A percentile compares a stretch with the other conserved stretches of the same genome.
Evolutionary conservation across 2,113 vertebrate genomes (phyloP).

Genomic region (Eurypyga helias): DNA sequence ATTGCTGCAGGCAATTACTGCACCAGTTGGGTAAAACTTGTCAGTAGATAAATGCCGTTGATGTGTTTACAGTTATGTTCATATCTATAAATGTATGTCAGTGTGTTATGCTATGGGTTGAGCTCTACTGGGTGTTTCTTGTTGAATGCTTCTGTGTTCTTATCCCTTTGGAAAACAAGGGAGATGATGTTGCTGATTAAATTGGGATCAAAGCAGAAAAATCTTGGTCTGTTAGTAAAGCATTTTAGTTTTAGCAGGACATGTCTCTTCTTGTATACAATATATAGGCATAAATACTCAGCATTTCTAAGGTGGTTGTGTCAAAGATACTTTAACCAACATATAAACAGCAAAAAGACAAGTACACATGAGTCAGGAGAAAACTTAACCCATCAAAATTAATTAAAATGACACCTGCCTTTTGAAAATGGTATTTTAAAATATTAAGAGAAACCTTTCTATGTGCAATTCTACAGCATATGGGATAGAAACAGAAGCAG

Average conservation of each 20-base stretch:
- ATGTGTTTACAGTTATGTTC: not conserved
- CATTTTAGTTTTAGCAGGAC: not conserved
- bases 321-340: not conserved
- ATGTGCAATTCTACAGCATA: rapidly evolving
- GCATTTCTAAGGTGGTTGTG: not conserved
- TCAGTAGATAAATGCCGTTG: not conserved
- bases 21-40: not conserved
- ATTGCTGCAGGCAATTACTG: not conserved
- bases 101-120: not conserved
- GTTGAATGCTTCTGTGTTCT: not conserved
- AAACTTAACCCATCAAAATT: not conserved
- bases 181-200: not conserved
- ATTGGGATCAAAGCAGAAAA: not conserved
- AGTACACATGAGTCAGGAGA: not conserved
- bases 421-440: not conserved
- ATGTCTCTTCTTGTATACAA: not conserved
- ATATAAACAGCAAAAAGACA: not conserved
- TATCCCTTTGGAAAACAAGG: not conserved
- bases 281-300: not conserved
- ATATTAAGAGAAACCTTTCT: not conserved
- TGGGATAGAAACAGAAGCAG: not conserved
- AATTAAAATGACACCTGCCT: not conserved
- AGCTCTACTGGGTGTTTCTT: not conserved
- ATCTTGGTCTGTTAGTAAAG: not conserved
- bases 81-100: not conserved